A percentile compares a stretch with the other conserved stretches of the same genome.
Evolutionary conservation across 2,113 vertebrate genomes (phyloP).

Genomic region (Gasterosteus aculeatus): DNA sequence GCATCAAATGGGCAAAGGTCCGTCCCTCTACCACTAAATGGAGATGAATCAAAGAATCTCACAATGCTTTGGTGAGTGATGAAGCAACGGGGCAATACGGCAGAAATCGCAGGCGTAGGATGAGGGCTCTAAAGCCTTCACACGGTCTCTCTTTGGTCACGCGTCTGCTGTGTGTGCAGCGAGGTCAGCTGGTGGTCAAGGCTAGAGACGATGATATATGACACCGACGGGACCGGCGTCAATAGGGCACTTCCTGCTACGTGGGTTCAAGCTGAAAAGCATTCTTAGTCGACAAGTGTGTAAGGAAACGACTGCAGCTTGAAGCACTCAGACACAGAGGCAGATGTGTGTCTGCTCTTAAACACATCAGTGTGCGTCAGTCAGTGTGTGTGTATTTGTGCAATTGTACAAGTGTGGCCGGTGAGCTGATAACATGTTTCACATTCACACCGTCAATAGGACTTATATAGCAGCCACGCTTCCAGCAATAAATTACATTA

Average conservation of each 20-base stretch:
- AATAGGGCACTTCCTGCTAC: slow-evolving; percentile 43
- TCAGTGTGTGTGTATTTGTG: neutral
- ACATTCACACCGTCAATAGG: slow-evolving; percentile 17
- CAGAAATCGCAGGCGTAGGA: neutral
- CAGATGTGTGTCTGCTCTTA: slow-evolving; percentile 11
- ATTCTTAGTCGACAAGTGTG: neutral
- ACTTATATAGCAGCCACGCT: slow-evolving; percentile 7
- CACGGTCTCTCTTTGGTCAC: slow-evolving; percentile 38
- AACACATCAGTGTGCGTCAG: neutral
- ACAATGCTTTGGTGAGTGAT: slow-evolving; percentile 59
- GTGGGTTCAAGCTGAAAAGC: slow-evolving; percentile 29
- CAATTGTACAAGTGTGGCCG: neutral
- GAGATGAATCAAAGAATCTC: slow-evolving; percentile 23
- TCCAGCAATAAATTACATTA: slow-evolving; percentile 1
- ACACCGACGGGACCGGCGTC: slow-evolving; percentile 40
- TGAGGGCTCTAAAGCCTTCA: neutral
- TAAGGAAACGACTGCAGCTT: neutral
- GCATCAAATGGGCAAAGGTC: slow-evolving; percentile 17
- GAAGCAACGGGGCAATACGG: slow-evolving; percentile 62
- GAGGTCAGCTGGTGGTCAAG: slow-evolving; percentile 13
- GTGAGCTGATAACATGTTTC: slow-evolving; percentile 12
- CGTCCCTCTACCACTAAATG: slow-evolving; percentile 19
- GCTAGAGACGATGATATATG: slow-evolving; percentile 40
- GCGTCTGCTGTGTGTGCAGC: slow-evolving; percentile 31
- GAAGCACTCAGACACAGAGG: neutral